Evolutionary conservation across 1,140 invertebrate genomes (phyloP), one percentile per base, ranked within the genome.

Genomic region (Littorina saxatilis): DNA sequence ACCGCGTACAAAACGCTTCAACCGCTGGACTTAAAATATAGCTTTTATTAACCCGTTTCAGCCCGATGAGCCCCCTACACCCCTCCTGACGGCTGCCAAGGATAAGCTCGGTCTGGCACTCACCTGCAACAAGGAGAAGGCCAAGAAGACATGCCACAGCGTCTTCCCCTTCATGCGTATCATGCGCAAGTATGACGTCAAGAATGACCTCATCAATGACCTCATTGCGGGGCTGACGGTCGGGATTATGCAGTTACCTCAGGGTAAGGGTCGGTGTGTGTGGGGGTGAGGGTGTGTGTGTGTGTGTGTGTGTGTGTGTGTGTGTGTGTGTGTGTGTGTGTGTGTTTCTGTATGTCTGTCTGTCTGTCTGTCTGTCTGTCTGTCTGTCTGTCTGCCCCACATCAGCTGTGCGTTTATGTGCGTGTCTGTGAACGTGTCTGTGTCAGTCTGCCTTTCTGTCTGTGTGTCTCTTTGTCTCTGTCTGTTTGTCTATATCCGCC

Each of bases 181-280:
- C 55, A 86, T 89, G 83, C 82, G 82, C 37, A 88, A 88, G 75
- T 91, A 91, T 70, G 85, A 88, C 39, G 83, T 86, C 84, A 80
- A 83, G 35, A 70, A 75, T n/a, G 88, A 89, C 79, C 76, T 90
- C 17, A 85, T 86, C 9, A 88, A 84, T 76, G 90, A 91, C 76
- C 63, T 90, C 61, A 86, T 90, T 11, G 80, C 89, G 50, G 90
- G 90, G 39, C 81, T 91, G n/a, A 91, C 90, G 17, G 90, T 91
- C 0, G 90, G 90, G 1, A 90, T 91, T 9, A 90, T 91, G 90
- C 88, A 91, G 72, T 79, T 91, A 35, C 90, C 90, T 20, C 90
- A 91, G 84, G 87, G 90, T 90, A 68, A 20, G n/a, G 5, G 5
- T 58, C n/a, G 9, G 55, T 27, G 55, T 58, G 55, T 27, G 55